Percentiles rank a stretch among this genome's conserved stretches.
These are phyloP conservation scores for Siniperca knerii DNA, from an alignment of 2,113 vertebrate species.

Conservation along the genomic window DNA sequence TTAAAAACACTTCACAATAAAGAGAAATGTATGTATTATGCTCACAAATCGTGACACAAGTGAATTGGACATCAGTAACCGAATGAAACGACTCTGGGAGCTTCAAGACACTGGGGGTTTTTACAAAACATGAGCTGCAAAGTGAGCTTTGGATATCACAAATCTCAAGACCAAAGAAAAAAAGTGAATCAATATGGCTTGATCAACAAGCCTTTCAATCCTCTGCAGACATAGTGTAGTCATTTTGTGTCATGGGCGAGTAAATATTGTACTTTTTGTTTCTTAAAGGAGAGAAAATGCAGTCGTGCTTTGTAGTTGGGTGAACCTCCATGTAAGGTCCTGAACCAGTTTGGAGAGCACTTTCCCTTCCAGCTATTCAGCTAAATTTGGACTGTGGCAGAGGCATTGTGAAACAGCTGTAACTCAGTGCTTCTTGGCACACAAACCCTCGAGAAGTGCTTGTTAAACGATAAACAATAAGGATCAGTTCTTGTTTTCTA, in stretches of 20 bases:
- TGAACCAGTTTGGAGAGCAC: slow-evolving; percentile 48
- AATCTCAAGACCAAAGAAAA: slow-evolving; percentile 20
- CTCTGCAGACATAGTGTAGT: slow-evolving; percentile 24
- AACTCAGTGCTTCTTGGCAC: slow-evolving; percentile 62
- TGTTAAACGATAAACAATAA: slow-evolving; percentile 63
- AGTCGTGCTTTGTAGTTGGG: slow-evolving; percentile 30
- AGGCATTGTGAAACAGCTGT: slow-evolving; percentile 59
- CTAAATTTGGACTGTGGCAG: slow-evolving; percentile 58
- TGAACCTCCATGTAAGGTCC: slow-evolving; percentile 52
- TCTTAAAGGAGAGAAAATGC: slow-evolving; percentile 37
- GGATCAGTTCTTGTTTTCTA: slow-evolving; percentile 59
- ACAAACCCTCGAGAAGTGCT: slow-evolving; percentile 46
- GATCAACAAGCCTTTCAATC: slow-evolving; percentile 50
- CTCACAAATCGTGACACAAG: slow-evolving; percentile 42
- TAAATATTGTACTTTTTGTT: slow-evolving; percentile 50
- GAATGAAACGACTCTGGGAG: slow-evolving; percentile 16
- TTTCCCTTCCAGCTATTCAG: slow-evolving; percentile 57
- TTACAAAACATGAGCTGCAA: slow-evolving; percentile 19
- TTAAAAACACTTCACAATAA: slow-evolving; percentile 52
- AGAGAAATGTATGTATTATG: slow-evolving; percentile 37
- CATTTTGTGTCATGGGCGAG: slow-evolving; percentile 35
- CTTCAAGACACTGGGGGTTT: background rate
- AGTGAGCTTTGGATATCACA: slow-evolving; percentile 28
- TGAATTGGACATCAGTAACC: slow-evolving; percentile 42
- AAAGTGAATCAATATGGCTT: slow-evolving; percentile 43